Conservation (phyloP, 1,140 invertebrate genomes). For the Leptonema lineaticorne region DNA sequence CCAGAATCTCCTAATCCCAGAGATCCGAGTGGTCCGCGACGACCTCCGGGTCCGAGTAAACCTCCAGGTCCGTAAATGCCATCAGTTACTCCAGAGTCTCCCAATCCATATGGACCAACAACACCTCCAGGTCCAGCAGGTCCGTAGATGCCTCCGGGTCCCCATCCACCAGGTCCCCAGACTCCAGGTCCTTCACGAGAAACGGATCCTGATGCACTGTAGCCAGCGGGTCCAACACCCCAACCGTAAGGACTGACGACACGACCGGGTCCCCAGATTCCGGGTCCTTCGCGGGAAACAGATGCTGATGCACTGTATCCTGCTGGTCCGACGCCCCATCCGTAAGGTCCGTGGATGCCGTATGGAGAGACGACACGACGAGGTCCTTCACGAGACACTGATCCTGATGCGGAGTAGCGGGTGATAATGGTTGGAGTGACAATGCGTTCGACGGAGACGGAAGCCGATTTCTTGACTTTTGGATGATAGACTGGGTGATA, state of each 20-base stretch:
- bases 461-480: background rate
- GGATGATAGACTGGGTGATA: background rate
- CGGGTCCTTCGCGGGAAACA: constrained; percentile 2
- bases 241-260: background rate
- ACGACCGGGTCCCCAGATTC: background rate
- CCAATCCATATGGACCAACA: background rate
- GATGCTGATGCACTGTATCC: background rate
- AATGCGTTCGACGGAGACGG: background rate
- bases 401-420: background rate
- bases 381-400: background rate
- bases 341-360: background rate
- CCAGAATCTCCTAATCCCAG: background rate
- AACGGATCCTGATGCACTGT: background rate
- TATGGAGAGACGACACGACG: background rate
- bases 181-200: background rate
- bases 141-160: constrained; percentile 17
- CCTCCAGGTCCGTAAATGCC: background rate
- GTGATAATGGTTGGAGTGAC: constrained; percentile 13
- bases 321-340: background rate
- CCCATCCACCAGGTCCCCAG: constrained; percentile 2
- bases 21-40: background rate
- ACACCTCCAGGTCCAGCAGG: too few species aligned
- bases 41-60: background rate
- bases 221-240: background rate
- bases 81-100: background rate